Conservation (phyloP, 2,888 invertebrate species). For the Hirtodrosophila duncani region DNA sequence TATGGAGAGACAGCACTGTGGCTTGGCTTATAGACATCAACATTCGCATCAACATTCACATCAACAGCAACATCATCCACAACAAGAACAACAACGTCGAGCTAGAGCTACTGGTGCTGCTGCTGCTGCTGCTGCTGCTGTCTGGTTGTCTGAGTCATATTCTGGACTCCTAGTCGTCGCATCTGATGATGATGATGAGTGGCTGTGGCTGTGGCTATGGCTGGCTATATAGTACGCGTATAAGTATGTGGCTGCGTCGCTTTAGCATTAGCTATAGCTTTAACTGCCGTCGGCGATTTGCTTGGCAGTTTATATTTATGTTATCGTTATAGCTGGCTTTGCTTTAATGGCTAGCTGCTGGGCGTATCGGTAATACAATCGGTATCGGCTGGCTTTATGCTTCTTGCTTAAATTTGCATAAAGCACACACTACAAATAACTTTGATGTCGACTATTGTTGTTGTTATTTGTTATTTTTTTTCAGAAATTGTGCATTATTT, state of each 20-base stretch:
- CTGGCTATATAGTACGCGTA: too few species aligned
- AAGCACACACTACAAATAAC: constrained; percentile 28
- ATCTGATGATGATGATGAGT: constrained; percentile 39
- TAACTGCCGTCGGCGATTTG: constrained; percentile 28
- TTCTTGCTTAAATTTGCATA: constrained; percentile 21
- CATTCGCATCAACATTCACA: too few species aligned
- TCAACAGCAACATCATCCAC: too few species aligned
- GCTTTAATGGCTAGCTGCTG: constrained; percentile 27
- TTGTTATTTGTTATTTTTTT: background rate
- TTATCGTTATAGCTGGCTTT: too few species aligned
- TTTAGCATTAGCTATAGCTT: constrained; percentile 7
- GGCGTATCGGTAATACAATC: constrained; percentile 11
- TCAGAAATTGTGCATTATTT: constrained; percentile 20
- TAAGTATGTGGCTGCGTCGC: constrained; percentile 39
- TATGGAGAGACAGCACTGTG: constrained; percentile 27
- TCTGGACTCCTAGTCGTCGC: too few species aligned
- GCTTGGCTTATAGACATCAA: constrained; percentile 50
- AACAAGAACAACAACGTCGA: too few species aligned
- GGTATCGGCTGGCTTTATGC: constrained; percentile 9
- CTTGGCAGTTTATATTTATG: constrained; percentile 31
- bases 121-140: too few species aligned
- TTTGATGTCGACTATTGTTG: constrained; percentile 1
- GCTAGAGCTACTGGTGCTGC: too few species aligned
- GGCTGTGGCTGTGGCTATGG: constrained; percentile 17
- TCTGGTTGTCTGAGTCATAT: too few species aligned